phyloP scores from a whole-genome alignment of 2,888 invertebrate genomes.

The Mechanitis messenoides region DNA sequence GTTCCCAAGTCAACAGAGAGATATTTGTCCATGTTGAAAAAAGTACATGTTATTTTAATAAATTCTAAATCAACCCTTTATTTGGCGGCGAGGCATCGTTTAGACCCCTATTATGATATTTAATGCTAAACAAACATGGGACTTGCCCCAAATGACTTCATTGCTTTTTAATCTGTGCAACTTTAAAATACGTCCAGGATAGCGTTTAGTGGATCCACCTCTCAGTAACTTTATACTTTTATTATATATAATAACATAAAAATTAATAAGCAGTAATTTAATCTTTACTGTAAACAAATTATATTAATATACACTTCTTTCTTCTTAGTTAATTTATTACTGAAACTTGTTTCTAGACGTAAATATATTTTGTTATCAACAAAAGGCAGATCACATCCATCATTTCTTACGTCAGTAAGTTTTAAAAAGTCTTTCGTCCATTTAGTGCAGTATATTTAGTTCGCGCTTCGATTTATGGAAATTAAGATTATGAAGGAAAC shows the following conservation, averaged over 20 bases:
- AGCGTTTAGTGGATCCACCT: conserved; percentile 16
- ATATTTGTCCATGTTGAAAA: conserved; percentile 45
- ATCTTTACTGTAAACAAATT: too few relatives aligned
- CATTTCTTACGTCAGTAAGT: conserved; percentile 26
- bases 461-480: conserved; percentile 68
- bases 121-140: conserved; percentile 72
- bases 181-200: conserved; percentile 32
- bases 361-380: neutral
- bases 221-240: conserved; percentile 17
- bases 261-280: too few relatives aligned
- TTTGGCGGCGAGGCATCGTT: conserved; percentile 59
- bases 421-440: conserved; percentile 49
- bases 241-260: neutral
- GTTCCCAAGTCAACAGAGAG: conserved; percentile 45
- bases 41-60: conserved; percentile 51
- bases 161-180: conserved; percentile 41
- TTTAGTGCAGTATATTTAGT: conserved; percentile 63
- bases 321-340: too few relatives aligned
- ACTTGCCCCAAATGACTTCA: conserved; percentile 66
- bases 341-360: too few relatives aligned
- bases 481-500: conserved; percentile 48
- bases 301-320: too few relatives aligned
- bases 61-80: conserved; percentile 49
- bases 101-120: conserved; percentile 70
- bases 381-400: neutral